Evolutionary conservation across 2,888 invertebrate genomes (phyloP), one percentile per base, ranked within the genome.

Genomic region (Phorcus lineatus): DNA sequence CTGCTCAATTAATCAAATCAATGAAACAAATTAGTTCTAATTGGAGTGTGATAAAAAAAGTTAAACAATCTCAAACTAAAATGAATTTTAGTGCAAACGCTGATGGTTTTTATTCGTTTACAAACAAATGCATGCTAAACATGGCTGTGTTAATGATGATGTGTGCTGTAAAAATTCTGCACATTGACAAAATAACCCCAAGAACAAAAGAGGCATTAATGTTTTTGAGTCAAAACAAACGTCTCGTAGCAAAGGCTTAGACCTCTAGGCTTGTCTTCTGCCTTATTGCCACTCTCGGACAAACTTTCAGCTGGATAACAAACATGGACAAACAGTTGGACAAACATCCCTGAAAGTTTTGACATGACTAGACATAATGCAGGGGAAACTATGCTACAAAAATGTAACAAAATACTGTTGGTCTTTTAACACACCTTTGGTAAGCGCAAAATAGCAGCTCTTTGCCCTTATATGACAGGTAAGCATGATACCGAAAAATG

Each of bases 191-290:
- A 62, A 62, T 62, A 62, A 62, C 62, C 62, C 28, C 24, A 62
- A 62, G 62, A 62, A 62, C 62, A 62, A 62, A 62, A 62, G 62
- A 62, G 28, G 24, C 62, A 62, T 62, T 62, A 62, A 62, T 62
- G 62, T 62, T 62, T 62, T 62, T 62, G 24, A 22, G 16, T 19
- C 9, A 28, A 28, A 22, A 62, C 62, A 62, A 62, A 62, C 24
- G n/a, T 62, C 28, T 16, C 13, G 24, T 13, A 62, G 62, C 62
- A 28, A 28, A 62, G 28, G 62, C 28, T 62, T 24, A 62, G 24
- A 24, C 62, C 28, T n/a, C 17, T 28, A 62, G 28, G 62, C 62
- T 62, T 62, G 62, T 62, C 24, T 62, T 19, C 16, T 24, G 28
- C 28, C 28, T 24, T 28, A 24, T 19, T 28, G 62, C 62, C 62